These are phyloP conservation scores for Neogobius melanostomus DNA, from an alignment of 2,113 vertebrate species.

Conservation along the genomic window DNA sequence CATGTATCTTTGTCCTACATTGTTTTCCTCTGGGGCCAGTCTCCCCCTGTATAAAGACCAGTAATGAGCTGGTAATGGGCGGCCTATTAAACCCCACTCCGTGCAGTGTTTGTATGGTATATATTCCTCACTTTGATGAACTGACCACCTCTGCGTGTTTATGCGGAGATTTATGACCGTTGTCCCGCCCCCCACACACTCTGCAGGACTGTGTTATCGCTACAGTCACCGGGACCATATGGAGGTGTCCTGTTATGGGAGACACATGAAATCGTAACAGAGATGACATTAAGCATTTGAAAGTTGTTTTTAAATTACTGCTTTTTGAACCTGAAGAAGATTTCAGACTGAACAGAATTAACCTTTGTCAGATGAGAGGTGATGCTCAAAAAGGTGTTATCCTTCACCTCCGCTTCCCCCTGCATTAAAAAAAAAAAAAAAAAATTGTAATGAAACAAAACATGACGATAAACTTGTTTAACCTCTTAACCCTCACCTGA, in stretches of 20 bases:
- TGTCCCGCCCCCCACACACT: background rate
- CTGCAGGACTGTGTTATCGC: slow-evolving; percentile 34
- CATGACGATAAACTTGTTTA: no score
- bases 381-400: no score
- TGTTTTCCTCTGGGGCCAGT: background rate
- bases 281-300: slow-evolving; percentile 5
- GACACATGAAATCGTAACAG: slow-evolving; percentile 11
- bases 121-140: slow-evolving; percentile 40
- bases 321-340: no score
- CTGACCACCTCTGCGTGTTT: slow-evolving; percentile 35
- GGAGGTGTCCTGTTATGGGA: slow-evolving; percentile 14
- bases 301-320: no score
- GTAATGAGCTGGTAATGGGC: slow-evolving; percentile 56
- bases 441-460: no score
- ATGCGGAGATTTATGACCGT: slow-evolving; percentile 50
- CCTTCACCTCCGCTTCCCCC: no score
- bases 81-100: slow-evolving; percentile 53
- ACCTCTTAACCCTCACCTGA: no score
- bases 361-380: no score
- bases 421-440: no score
- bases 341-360: no score
- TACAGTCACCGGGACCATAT: slow-evolving; percentile 44
- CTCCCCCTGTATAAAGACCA: slow-evolving; percentile 1
- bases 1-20: background rate
- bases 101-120: slow-evolving; percentile 26